phyloP scores from a whole-genome alignment of 2,888 invertebrate species.

The Brenthis daphne region DNA sequence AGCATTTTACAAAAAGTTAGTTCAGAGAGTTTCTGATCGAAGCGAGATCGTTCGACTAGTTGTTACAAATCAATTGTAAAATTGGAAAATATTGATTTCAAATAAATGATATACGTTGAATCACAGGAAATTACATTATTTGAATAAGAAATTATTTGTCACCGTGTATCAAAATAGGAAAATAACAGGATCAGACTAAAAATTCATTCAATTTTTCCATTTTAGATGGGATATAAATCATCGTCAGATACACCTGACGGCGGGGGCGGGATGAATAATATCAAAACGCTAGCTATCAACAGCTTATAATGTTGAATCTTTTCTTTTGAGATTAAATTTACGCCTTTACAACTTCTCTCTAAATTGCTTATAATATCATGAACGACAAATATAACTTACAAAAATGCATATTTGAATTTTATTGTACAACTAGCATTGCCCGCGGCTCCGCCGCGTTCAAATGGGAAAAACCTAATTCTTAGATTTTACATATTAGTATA shows the following conservation, averaged over 20 bases:
- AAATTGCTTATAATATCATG: slow-evolving; percentile 2
- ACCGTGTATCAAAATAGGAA: slow-evolving; percentile 42
- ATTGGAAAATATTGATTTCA: background rate
- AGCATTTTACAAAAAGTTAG: no score
- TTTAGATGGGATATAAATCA: slow-evolving; percentile 69
- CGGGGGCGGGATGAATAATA: slow-evolving; percentile 66
- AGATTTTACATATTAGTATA: no score
- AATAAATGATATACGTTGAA: background rate
- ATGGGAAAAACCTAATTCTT: no score
- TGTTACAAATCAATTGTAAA: background rate
- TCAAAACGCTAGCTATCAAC: slow-evolving; percentile 48
- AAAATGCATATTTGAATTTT: no score
- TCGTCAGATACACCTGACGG: slow-evolving; percentile 71
- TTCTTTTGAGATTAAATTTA: slow-evolving; percentile 30
- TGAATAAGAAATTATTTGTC: slow-evolving; percentile 25
- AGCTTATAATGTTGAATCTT: slow-evolving; percentile 33
- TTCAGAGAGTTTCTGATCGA: no score
- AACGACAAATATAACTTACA: slow-evolving; percentile 1
- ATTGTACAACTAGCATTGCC: no score
- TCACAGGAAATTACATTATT: background rate
- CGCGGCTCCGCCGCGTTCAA: no score
- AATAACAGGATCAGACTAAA: slow-evolving; percentile 54
- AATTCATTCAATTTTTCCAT: slow-evolving; percentile 63
- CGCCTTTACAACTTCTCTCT: slow-evolving; percentile 1
- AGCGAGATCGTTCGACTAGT: no score